A percentile compares a stretch with the other conserved stretches of the same genome.
phyloP scores from a whole-genome alignment of 2,888 invertebrate genomes.

The Nemotelus nigrinus region DNA sequence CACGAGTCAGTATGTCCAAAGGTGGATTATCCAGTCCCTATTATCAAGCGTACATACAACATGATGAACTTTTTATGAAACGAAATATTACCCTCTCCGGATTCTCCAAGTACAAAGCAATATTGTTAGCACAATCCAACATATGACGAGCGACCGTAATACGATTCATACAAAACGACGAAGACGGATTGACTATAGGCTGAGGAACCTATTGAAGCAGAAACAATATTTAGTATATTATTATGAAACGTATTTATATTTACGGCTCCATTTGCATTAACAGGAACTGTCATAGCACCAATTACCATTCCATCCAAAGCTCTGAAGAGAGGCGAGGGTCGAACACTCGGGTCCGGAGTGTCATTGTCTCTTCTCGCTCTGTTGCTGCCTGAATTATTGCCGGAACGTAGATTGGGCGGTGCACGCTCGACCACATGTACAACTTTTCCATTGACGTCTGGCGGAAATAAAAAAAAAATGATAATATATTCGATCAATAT shows the following conservation, averaged over 20 bases:
- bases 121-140: slow-evolving; percentile 64
- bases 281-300: slow-evolving; percentile 64
- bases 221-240: slow-evolving; percentile 6
- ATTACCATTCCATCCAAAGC: slow-evolving; percentile 64
- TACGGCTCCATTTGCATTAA: slow-evolving; percentile 56
- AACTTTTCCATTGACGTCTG: slow-evolving; percentile 91
- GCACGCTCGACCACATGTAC: slow-evolving; percentile 90
- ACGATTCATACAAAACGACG: slow-evolving; percentile 65
- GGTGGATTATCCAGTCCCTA: slow-evolving; percentile 64
- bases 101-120: slow-evolving; percentile 64
- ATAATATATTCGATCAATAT: slow-evolving; percentile 43
- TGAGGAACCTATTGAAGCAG: slow-evolving; percentile 55
- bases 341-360: slow-evolving; percentile 58
- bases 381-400: slow-evolving; percentile 56
- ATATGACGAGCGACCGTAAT: slow-evolving; percentile 65
- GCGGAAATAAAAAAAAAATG: not conserved
- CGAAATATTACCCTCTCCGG: slow-evolving; percentile 58
- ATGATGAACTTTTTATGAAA: not conserved
- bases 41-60: slow-evolving; percentile 4
- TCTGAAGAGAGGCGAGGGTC: slow-evolving; percentile 61
- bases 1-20: slow-evolving; percentile 64
- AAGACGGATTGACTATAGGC: slow-evolving; percentile 60
- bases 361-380: slow-evolving; percentile 59
- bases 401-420: slow-evolving; percentile 72
- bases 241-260: slow-evolving; percentile 33